Evolutionary conservation across 2,888 invertebrate genomes (phyloP).

Genomic region (Trileptium ribeirensis): DNA sequence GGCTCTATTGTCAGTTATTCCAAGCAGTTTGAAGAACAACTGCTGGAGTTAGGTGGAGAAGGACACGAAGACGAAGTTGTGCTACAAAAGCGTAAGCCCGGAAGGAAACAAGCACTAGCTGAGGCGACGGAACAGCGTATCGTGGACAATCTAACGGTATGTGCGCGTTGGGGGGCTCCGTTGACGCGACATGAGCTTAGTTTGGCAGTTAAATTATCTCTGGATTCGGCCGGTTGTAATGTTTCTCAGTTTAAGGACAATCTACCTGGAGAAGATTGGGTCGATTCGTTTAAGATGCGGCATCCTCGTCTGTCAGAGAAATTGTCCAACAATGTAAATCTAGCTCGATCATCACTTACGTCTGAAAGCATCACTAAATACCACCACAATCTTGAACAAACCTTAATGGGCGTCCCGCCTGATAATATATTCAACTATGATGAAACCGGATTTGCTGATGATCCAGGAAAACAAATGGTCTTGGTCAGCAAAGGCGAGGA

Average conservation of each 20-base stretch:
- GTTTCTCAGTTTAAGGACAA: too few relatives aligned
- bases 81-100: neutral
- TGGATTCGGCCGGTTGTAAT: too few relatives aligned
- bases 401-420: neutral
- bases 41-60: neutral
- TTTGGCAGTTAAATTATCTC: neutral
- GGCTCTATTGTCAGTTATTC: too few relatives aligned
- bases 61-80: neutral
- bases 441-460: neutral
- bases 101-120: neutral
- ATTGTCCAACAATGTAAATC: neutral
- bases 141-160: neutral
- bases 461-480: neutral
- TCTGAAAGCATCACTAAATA: too few relatives aligned
- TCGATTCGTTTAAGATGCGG: neutral
- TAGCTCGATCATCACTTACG: too few relatives aligned
- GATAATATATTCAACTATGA: neutral
- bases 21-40: neutral
- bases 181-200: neutral
- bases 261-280: slow-evolving; percentile 1
- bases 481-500: too few relatives aligned
- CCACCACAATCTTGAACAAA: neutral
- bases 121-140: neutral
- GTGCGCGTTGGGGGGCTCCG: neutral
- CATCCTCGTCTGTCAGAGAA: neutral